Conservation (phyloP, 2,888 invertebrate species). For the Branchipolynoe longqiensis region DNA sequence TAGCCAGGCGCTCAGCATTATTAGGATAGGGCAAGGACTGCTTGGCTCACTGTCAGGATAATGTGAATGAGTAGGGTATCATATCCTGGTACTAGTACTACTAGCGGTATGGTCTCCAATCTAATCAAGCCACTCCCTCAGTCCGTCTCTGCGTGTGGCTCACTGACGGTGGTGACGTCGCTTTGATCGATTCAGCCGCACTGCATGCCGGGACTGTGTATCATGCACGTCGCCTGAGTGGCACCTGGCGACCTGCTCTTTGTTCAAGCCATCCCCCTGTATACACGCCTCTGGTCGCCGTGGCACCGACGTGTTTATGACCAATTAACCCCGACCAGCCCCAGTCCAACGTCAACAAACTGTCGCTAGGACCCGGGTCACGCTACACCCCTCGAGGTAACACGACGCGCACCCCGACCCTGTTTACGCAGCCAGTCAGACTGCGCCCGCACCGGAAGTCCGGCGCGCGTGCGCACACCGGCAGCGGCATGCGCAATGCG, state of each 20-base stretch:
- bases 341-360: slow-evolving; percentile 48
- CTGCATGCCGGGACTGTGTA: background rate
- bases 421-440: slow-evolving; percentile 14
- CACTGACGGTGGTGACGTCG: slow-evolving; percentile 1
- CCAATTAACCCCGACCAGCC: slow-evolving; percentile 21
- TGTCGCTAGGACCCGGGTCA: background rate
- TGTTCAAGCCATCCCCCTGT: background rate
- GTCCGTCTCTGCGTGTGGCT: no score
- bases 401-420: background rate
- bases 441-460: background rate
- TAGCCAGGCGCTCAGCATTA: no score
- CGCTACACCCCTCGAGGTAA: slow-evolving; percentile 47
- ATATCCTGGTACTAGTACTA: no score
- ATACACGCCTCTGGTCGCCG: slow-evolving; percentile 1
- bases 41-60: no score
- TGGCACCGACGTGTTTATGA: slow-evolving; percentile 36
- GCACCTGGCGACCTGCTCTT: background rate
- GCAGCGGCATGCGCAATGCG: no score
- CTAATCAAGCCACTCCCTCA: background rate
- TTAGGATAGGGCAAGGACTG: no score
- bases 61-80: no score
- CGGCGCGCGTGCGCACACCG: slow-evolving; percentile 11
- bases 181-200: background rate
- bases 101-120: no score
- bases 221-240: background rate